A percentile compares a stretch with the other conserved stretches of the same genome.
Evolutionary conservation across 35 echinoderm and acorn worm species (phyloP).

Genomic region (Diadema setosum): DNA sequence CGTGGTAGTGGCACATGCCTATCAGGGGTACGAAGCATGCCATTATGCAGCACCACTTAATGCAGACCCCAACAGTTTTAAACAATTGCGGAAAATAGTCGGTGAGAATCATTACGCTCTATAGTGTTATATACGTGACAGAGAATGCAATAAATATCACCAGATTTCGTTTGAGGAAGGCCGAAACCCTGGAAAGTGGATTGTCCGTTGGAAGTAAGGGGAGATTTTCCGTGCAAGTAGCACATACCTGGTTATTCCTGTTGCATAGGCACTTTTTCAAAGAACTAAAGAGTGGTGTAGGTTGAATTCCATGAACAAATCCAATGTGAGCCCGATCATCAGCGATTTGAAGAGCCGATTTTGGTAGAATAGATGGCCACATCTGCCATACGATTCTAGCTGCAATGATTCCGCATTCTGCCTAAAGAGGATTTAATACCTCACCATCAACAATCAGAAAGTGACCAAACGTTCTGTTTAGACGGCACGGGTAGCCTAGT

Average conservation of each 20-base stretch:
- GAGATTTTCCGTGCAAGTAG: not conserved
- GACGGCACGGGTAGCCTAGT: not conserved
- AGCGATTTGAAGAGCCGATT: not conserved
- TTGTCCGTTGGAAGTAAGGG: not conserved
- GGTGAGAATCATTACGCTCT: not conserved
- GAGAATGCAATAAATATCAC: no score
- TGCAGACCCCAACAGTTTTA: not conserved
- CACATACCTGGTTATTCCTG: not conserved
- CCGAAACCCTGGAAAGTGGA: not conserved
- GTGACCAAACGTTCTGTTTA: not conserved
- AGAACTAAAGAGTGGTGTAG: not conserved
- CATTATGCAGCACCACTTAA: not conserved
- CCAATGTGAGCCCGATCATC: no score
- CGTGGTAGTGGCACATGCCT: not conserved
- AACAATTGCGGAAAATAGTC: not conserved
- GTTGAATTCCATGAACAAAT: not conserved
- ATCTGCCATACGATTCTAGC: not conserved
- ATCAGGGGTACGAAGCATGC: not conserved
- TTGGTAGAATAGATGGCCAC: not conserved
- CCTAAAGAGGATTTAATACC: not conserved
- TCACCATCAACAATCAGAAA: not conserved
- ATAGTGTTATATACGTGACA: not conserved
- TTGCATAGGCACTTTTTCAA: not conserved
- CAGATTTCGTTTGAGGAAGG: no score
- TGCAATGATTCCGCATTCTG: not conserved